Conservation (phyloP, 2,888 invertebrate species). For the Rhamnusium bicolor region DNA sequence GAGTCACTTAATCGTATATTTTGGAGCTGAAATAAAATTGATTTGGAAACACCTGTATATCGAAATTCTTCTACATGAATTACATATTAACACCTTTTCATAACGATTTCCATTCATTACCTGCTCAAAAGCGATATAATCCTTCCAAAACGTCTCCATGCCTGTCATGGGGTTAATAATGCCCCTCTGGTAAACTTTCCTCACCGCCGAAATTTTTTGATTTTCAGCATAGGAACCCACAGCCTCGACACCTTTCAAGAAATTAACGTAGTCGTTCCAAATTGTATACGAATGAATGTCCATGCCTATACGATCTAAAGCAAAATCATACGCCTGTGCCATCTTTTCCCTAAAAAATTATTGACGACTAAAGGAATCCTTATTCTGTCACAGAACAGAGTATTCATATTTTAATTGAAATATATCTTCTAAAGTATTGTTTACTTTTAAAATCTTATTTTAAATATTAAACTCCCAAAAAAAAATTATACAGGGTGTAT, state of each 20-base stretch:
- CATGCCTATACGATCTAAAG: conserved; percentile 98
- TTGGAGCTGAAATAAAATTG: too few species aligned
- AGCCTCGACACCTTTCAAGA: conserved; percentile 96
- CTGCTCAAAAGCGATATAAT: conserved; percentile 97
- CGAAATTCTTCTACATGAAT: too few species aligned
- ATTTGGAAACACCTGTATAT: too few species aligned
- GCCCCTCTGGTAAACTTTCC: conserved; percentile 97
- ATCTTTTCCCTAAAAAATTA: conserved; percentile 89
- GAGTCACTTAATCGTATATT: too few species aligned
- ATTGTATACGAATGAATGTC: conserved; percentile 97
- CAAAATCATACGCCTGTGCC: conserved; percentile 99
- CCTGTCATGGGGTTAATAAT: conserved; percentile 97
- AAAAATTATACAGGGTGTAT: too few species aligned
- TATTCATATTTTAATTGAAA: too few species aligned
- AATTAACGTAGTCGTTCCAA: conserved; percentile 98
- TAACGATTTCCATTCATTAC: conserved; percentile 47
- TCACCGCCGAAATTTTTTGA: conserved; percentile 98
- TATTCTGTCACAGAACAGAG: neutral
- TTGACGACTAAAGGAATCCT: neutral
- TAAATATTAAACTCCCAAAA: too few species aligned
- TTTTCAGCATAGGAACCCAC: conserved; percentile 99
- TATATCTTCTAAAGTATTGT: neutral
- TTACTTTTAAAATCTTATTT: too few species aligned
- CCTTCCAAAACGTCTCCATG: conserved; percentile 97
- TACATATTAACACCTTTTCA: too few species aligned